These are phyloP conservation scores for Phataginus tricuspis DNA, from an alignment of 2,797 vertebrate genomes.

Conservation along the genomic window DNA sequence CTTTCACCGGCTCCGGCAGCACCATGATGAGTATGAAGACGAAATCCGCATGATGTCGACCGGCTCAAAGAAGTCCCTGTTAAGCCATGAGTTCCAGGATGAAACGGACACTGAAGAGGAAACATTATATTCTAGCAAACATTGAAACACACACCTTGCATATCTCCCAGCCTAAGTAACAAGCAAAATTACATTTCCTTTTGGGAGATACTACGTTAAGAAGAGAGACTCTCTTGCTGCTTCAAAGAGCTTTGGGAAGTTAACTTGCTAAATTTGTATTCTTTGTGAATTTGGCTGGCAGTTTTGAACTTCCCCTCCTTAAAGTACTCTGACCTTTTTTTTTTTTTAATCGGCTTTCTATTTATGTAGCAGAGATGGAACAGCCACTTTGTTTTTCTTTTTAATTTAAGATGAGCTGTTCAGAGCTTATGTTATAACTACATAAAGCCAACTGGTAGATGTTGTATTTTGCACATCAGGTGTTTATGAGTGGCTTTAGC, in stretches of 20 bases:
- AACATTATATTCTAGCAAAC: conserved; percentile 97
- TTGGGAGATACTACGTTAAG: conserved; percentile 66
- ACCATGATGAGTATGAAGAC: conserved; percentile 96
- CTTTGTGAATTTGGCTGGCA: conserved; percentile 77
- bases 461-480: conserved; percentile 71
- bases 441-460: conserved; percentile 69
- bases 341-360: conserved; percentile 60
- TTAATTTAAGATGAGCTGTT: conserved; percentile 75
- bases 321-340: conserved; percentile 62
- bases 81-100: conserved; percentile 97
- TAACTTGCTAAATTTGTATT: conserved; percentile 76
- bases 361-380: conserved; percentile 78
- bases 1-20: conserved; percentile 96
- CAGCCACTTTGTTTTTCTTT: conserved; percentile 70
- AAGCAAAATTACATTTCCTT: conserved; percentile 68
- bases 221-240: conserved; percentile 63
- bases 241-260: conserved; percentile 77
- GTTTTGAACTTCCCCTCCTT: conserved; percentile 75
- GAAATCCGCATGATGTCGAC: conserved; percentile 97
- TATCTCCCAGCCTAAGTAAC: conserved; percentile 61
- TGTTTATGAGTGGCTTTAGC: conserved; percentile 78
- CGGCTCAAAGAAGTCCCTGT: conserved; percentile 97
- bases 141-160: conserved; percentile 86
- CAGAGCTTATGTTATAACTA: conserved; percentile 64
- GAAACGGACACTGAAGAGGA: conserved; percentile 99